Evolutionary conservation across 2,113 vertebrate species (phyloP).

Genomic region (Morone saxatilis): DNA sequence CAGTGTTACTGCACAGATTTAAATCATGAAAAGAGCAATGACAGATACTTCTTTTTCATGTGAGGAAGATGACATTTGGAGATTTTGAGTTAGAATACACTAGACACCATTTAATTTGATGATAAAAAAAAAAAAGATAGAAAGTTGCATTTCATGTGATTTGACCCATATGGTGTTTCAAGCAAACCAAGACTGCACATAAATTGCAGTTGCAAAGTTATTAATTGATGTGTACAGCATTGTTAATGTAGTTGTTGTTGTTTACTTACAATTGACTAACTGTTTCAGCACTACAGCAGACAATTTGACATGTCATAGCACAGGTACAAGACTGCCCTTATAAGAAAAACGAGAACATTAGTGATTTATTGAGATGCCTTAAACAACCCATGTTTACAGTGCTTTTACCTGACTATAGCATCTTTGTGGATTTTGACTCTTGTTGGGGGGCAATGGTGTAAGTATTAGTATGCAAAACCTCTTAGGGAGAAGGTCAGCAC

Average conservation of each 20-base stretch:
- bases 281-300: not conserved
- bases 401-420: not conserved
- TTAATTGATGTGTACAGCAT: not conserved
- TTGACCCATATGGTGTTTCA: not conserved
- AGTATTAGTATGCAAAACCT: not conserved
- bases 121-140: too few species aligned
- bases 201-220: not conserved
- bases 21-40: slow-evolving; percentile 37
- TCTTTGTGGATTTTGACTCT: not conserved
- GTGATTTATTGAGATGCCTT: not conserved
- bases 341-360: too few species aligned
- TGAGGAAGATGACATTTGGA: slow-evolving; percentile 9
- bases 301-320: not conserved
- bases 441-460: not conserved
- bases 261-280: not conserved
- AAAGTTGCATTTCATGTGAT: too few species aligned
- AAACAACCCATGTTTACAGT: not conserved
- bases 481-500: not conserved
- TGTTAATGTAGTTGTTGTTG: not conserved
- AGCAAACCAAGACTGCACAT: not conserved
- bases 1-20: slow-evolving; percentile 12
- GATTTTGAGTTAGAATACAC: not conserved
- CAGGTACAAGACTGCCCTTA: not conserved
- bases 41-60: slow-evolving; percentile 3
- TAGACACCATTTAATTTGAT: too few species aligned